Conservation (phyloP, 1,140 invertebrate species). For the Eulimnadia texana region DNA sequence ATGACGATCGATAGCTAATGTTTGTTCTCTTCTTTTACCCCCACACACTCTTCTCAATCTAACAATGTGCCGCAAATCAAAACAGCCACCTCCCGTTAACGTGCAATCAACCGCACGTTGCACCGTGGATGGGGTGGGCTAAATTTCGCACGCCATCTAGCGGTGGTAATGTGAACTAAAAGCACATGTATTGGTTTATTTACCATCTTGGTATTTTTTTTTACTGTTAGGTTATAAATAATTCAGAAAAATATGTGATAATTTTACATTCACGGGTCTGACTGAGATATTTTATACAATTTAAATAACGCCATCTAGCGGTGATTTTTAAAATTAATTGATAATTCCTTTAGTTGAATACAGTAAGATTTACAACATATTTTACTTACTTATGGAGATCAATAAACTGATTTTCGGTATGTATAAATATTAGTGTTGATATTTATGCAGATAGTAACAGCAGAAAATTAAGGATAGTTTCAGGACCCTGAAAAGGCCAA, state of each 20-base stretch:
- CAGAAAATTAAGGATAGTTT: no score
- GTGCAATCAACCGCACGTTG: neutral
- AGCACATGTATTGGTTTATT: neutral
- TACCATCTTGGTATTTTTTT: neutral
- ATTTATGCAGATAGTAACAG: no score
- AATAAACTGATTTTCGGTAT: no score
- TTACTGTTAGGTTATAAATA: no score
- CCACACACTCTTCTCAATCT: neutral
- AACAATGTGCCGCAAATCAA: neutral
- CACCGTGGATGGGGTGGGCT: neutral
- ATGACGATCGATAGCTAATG: neutral
- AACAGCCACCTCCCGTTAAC: no score
- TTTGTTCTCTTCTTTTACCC: neutral
- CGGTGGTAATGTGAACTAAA: neutral
- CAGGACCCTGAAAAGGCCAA: no score
- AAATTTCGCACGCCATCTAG: conserved; percentile 1
- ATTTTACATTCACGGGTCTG: no score
- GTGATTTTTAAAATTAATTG: neutral
- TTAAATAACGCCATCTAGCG: neutral
- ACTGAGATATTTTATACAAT: no score
- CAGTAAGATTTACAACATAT: neutral
- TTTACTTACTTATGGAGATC: neutral
- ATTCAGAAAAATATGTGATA: no score
- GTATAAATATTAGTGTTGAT: no score
- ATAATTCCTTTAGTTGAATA: no score